Base-by-base conservation (phyloP, 2,797 vertebrate genomes). In the Ceryle rudis region DNA sequence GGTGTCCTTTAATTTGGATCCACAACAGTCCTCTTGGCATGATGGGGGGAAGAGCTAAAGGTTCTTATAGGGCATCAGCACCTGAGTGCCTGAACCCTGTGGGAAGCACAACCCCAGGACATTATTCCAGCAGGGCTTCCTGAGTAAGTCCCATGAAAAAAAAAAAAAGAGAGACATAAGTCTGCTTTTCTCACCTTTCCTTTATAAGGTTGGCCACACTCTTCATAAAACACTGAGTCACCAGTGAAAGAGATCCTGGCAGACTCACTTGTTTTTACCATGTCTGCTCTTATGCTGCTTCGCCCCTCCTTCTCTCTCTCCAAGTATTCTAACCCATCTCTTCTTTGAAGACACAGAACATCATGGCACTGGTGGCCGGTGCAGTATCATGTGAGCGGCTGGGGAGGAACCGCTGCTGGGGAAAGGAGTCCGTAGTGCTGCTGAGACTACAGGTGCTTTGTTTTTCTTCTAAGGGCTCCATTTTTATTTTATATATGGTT, bases 51-150 rank as follows among this genome's bases (percentile, higher is more conserved):
- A 51, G 67, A 80, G n/a, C 55, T 61, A 13, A 5, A 4, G 14
- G 10, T 0, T 0, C 0, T 0, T 14, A 6, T 4, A 22, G 11
- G 10, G 4, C 2, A 1, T 81, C 26, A 2, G 11, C 16, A 71
- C 12, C 57, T 8, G 16, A 57, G n/a, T n/a, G 14, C 18, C 26
- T 1, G 4, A 85, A 62, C 9, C 10, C 14, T 29, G 19, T 16
- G 12, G 28, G 58, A 85, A 64, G 6, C 31, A 77, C 44, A 81
- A 25, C 20, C 20, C 11, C 10, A 19, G 14, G 33, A 29, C 37
- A 77, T 58, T 39, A 37, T 35, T 29, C 3, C 25, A 66, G 14
- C 31, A 55, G 8, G 19, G 19, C 41, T 2, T 2, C 35, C 16
- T 31, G 14, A 9, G 11, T 29, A n/a, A 81, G 23, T 54, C 20